Conservation (phyloP, 2,888 invertebrate genomes). For the Ceriagrion tenellum region DNA sequence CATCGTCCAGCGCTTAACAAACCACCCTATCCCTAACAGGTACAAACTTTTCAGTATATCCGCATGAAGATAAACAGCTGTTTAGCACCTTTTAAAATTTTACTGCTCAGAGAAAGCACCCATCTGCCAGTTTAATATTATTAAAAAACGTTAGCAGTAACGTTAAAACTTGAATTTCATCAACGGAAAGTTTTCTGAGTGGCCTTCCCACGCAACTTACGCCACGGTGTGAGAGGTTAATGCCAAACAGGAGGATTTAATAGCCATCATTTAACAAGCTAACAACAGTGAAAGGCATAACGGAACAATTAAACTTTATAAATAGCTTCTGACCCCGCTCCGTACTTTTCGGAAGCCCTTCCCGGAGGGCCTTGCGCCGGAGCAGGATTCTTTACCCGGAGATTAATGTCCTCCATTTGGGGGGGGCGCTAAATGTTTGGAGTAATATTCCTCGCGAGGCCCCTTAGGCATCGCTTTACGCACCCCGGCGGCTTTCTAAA, state of each 20-base stretch:
- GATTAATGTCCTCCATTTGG: background rate
- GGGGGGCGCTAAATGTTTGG: background rate
- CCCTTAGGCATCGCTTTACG: background rate
- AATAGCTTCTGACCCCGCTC: background rate
- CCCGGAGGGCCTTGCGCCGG: background rate
- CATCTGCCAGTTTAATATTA: no score
- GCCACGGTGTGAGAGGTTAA: background rate
- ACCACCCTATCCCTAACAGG: no score
- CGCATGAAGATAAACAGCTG: no score
- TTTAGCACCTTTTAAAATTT: no score
- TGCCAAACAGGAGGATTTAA: background rate
- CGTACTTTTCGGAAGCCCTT: background rate
- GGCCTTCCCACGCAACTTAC: background rate
- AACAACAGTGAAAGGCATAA: background rate
- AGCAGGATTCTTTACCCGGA: background rate
- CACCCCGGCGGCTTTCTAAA: background rate
- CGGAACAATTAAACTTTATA: conserved; percentile 35
- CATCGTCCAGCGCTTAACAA: no score
- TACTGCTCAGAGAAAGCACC: no score
- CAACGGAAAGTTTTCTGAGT: background rate
- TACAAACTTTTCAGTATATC: no score
- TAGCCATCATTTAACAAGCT: background rate
- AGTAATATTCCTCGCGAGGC: conserved; percentile 31
- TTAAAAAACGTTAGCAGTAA: no score
- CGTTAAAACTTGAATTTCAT: background rate